phyloP scores from a whole-genome alignment of 1,140 invertebrate genomes.

The Leptinotarsa defecta region DNA sequence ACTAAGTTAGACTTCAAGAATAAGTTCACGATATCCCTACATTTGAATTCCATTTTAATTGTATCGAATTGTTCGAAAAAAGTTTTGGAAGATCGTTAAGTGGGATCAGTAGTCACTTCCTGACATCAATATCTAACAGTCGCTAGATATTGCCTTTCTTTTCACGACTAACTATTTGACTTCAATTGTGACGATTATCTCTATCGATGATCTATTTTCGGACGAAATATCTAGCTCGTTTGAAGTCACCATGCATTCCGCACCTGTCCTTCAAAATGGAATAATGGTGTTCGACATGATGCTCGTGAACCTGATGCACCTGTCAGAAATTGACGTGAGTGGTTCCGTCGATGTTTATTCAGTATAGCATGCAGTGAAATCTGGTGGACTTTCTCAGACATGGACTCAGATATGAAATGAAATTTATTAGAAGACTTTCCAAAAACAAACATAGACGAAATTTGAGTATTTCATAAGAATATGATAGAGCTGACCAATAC shows the following conservation, averaged over 20 bases:
- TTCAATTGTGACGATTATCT: neutral
- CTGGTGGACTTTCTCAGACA: no score
- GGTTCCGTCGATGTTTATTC: neutral
- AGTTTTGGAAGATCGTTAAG: neutral
- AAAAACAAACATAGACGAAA: no score
- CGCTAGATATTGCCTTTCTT: neutral
- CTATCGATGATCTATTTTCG: neutral
- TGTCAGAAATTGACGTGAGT: neutral
- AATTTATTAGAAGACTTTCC: no score
- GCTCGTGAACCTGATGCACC: neutral
- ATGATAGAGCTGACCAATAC: no score
- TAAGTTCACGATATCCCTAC: no score
- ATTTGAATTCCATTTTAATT: no score
- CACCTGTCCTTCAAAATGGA: conserved; percentile 1
- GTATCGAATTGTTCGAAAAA: no score
- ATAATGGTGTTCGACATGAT: neutral
- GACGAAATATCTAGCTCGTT: neutral
- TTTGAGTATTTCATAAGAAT: no score
- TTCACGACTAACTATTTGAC: neutral
- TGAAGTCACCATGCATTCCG: neutral
- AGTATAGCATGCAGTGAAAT: no score
- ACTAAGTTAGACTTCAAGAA: no score
- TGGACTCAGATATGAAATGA: no score
- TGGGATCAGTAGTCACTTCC: neutral
- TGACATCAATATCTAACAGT: neutral